Evolutionary conservation across 2,888 invertebrate species (phyloP).

Genomic region (Neocrepidodera transversa): DNA sequence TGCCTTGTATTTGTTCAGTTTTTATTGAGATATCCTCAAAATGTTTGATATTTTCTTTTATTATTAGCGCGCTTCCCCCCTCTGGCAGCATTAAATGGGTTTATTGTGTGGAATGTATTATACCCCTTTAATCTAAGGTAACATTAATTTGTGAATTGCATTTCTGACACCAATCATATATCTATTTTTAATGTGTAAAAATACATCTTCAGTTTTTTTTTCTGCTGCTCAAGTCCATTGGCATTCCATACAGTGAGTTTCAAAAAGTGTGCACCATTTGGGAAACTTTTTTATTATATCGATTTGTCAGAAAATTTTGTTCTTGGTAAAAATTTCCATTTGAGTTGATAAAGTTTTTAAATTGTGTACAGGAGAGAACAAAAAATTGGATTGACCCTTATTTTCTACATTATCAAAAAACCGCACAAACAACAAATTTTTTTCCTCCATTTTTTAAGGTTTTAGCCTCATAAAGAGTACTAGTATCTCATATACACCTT

Average conservation of each 20-base stretch:
- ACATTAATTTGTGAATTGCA: background rate
- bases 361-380: too few species aligned
- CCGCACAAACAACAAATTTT: too few species aligned
- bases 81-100: background rate
- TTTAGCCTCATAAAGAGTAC: too few species aligned
- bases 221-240: background rate
- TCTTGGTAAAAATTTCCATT: too few species aligned
- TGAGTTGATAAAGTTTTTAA: too few species aligned
- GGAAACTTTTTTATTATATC: too few species aligned
- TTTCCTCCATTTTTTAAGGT: too few species aligned
- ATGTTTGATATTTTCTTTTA: conserved; percentile 4
- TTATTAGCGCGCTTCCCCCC: background rate
- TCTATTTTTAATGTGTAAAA: background rate
- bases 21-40: conserved; percentile 4
- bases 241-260: background rate
- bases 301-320: too few species aligned
- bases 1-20: background rate
- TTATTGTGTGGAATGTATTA: background rate
- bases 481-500: too few species aligned
- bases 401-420: too few species aligned
- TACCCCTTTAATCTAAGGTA: conserved; percentile 2
- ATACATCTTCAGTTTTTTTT: background rate
- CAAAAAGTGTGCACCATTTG: too few species aligned
- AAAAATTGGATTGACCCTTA: too few species aligned
- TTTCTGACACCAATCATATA: conserved; percentile 2